A percentile compares a stretch with the other conserved stretches of the same genome.
Evolutionary conservation across 2,113 vertebrate species (phyloP).

Genomic region (Rhinopomastus cyanomelas): DNA sequence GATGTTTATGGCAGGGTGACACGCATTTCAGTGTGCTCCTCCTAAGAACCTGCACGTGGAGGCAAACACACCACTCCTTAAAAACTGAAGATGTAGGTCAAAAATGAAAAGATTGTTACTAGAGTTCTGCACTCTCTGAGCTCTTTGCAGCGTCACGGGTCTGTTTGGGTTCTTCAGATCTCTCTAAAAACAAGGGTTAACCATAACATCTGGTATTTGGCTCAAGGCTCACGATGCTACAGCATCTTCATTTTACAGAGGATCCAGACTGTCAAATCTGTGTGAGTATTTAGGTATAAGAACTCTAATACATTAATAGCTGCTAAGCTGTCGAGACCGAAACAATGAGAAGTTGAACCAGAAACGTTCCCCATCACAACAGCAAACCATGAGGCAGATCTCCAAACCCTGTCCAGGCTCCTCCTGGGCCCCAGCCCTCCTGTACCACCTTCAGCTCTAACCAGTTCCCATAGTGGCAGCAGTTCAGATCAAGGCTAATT

Average conservation of each 20-base stretch:
- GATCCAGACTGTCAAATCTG: neutral
- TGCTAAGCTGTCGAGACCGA: rapidly evolving
- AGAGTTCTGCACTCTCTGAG: neutral
- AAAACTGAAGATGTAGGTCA: conserved; percentile 29
- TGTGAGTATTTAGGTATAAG: neutral
- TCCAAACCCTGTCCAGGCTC: neutral
- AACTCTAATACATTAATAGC: neutral
- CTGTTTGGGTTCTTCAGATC: neutral
- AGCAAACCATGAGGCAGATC: neutral
- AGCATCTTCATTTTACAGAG: neutral
- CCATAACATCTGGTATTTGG: neutral
- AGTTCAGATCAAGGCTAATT: conserved; percentile 56
- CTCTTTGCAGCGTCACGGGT: neutral
- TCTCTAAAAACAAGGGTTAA: neutral
- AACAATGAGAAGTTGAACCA: rapidly evolving
- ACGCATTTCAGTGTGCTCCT: neutral
- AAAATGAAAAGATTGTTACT: neutral
- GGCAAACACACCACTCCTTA: neutral
- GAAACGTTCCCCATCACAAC: rapidly evolving
- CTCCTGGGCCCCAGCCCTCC: neutral
- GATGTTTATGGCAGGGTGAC: conserved; percentile 3
- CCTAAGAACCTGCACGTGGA: neutral
- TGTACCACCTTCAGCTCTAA: neutral
- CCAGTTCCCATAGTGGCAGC: neutral
- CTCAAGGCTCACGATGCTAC: neutral